Base-by-base conservation (phyloP, 2,797 vertebrate species). In the Cirrhinus mrigala region DNA sequence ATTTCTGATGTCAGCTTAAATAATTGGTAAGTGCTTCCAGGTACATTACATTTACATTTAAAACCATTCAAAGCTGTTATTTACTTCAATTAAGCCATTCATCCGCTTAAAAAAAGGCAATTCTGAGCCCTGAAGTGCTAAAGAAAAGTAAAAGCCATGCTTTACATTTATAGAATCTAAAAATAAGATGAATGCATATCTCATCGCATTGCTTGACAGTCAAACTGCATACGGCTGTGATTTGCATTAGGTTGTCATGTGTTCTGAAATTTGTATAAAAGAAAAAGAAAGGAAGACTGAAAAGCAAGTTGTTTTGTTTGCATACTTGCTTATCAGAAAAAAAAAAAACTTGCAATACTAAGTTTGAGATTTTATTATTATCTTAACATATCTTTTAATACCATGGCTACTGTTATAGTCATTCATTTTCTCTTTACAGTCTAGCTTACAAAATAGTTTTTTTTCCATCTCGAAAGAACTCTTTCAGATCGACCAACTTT, bases 401-500 rank as follows among this genome's bases (percentile, higher is more conserved):
- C 50, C 62, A 33, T 48, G 20, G 68, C 54, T 50, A 27, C 22
- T 7, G 2, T 64, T 44, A 54, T 64, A 46, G 22, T 74, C 71
- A 48, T 81, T 24, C 33, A 29, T 16, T 33, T 33, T 24, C 11
- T 27, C 8, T 52, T 48, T 60, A 14, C 9, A 27, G 54, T 22
- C 27, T 44, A 48, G 60, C 8, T 20, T 20, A 44, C 29, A 54
- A 74, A 52, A 52, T 20, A 6, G 8, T 52, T 54, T 50, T 82
- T 58, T 46, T 68, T 52, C 9, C 48, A 66, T n/a, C 71, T 73
- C 73, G 70, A 79, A 79, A 60, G 54, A 82, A 60, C 68, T 46
- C 10, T 12, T 81, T 71, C n/a, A 6, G 70, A 71, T 82, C 37
- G 10, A 82, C 80, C 68, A 84, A 82, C 50, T 82, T 87, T 87